Conservation (phyloP, 2,113 vertebrate species). For the Syngnathus typhle region DNA sequence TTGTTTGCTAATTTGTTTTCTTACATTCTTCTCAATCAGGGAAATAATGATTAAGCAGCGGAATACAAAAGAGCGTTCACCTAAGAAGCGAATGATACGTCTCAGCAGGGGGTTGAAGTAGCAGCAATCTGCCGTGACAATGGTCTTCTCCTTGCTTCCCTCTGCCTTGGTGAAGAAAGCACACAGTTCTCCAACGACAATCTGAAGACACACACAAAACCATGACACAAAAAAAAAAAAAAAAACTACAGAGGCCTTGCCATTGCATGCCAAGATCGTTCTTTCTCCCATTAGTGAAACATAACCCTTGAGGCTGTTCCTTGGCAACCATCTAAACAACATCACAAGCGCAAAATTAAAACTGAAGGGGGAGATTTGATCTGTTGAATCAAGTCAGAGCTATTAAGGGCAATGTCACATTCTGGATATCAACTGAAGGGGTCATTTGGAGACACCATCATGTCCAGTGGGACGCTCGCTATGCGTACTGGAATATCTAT, state of each 20-base stretch:
- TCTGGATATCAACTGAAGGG: constrained; percentile 6
- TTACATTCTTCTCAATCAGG: background rate
- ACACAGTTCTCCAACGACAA: constrained; percentile 76
- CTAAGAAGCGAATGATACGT: constrained; percentile 83
- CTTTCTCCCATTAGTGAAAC: constrained; percentile 45
- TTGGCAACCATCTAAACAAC: constrained; percentile 41
- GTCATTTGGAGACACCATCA: constrained; percentile 33
- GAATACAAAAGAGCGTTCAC: constrained; percentile 54
- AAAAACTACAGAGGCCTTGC: constrained; percentile 10
- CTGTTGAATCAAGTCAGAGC: constrained; percentile 27
- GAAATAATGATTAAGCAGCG: background rate
- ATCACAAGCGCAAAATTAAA: constrained; percentile 38
- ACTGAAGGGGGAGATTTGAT: constrained; percentile 33
- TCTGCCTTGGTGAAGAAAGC: constrained; percentile 74
- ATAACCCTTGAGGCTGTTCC: constrained; percentile 28
- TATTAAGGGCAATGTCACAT: constrained; percentile 17
- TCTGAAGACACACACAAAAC: constrained; percentile 52
- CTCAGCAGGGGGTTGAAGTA: constrained; percentile 85
- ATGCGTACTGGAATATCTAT: constrained; percentile 1
- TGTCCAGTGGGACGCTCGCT: constrained; percentile 29
- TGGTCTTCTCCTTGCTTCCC: constrained; percentile 78
- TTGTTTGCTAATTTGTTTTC: background rate
- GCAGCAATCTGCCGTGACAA: constrained; percentile 84
- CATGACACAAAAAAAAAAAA: background rate
- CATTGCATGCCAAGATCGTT: constrained; percentile 25